A percentile compares a stretch with the other conserved stretches of the same genome.
These are phyloP conservation scores for Epistrophella euchroma DNA, from an alignment of 2,888 invertebrate species.

Conservation along the genomic window DNA sequence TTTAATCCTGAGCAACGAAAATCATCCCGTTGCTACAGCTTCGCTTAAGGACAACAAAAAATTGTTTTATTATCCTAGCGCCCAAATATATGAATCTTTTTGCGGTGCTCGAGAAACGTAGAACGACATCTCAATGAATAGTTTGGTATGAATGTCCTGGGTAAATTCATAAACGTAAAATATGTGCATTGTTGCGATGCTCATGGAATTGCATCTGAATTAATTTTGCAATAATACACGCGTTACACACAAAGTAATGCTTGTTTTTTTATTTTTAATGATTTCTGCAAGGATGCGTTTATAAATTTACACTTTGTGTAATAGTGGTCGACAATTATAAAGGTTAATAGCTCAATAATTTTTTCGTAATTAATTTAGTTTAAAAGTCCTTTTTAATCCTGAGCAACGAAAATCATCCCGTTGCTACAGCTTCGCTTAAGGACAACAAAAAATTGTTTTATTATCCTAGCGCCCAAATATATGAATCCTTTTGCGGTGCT, in stretches of 20 bases:
- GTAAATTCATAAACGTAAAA: too few species aligned
- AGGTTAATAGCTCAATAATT: not conserved
- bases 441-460: constrained; percentile 79
- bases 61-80: constrained; percentile 32
- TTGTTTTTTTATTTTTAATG: too few species aligned
- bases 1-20: not conserved
- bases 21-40: constrained; percentile 77
- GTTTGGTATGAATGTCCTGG: not conserved
- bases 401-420: constrained; percentile 78
- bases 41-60: constrained; percentile 26
- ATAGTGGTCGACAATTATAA: too few species aligned
- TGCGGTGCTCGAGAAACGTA: constrained; percentile 35
- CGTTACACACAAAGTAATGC: too few species aligned
- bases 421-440: constrained; percentile 49
- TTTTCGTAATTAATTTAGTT: not conserved
- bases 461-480: constrained; percentile 49
- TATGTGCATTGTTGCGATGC: too few species aligned
- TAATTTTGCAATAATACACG: too few species aligned
- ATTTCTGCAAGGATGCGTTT: too few species aligned
- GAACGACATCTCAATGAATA: constrained; percentile 5
- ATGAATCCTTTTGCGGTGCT: not conserved
- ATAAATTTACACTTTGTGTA: too few species aligned
- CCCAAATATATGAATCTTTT: not conserved
- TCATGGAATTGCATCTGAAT: too few species aligned
- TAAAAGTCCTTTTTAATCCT: not conserved